Conservation (phyloP, 2,113 vertebrate species). For the Macrotus californicus region DNA sequence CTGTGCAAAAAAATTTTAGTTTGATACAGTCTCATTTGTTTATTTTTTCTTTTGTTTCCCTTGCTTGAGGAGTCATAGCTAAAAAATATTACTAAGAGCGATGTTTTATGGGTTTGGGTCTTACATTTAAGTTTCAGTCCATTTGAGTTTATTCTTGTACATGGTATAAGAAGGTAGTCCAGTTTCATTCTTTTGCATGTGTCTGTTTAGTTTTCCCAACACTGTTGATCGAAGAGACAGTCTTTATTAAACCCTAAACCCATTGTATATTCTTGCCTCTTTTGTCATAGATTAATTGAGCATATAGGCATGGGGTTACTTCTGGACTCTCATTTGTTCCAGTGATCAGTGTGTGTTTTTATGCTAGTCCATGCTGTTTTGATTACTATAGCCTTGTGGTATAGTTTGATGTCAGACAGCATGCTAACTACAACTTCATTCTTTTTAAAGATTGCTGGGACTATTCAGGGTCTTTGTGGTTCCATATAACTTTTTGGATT, state of each 20-base stretch:
- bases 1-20: neutral
- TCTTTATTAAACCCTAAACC: too few relatives aligned
- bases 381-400: neutral
- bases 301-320: neutral
- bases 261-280: neutral
- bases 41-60: neutral
- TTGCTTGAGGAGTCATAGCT: neutral
- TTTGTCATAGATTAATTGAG: neutral
- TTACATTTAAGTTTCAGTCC: neutral
- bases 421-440: neutral
- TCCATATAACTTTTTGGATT: neutral
- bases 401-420: neutral
- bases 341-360: neutral
- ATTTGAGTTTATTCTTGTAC: neutral
- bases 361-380: neutral
- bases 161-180: too few relatives aligned
- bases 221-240: neutral
- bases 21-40: neutral
- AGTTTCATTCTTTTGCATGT: neutral
- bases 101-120: neutral
- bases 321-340: neutral
- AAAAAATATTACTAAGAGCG: too few relatives aligned
- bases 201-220: neutral
- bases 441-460: neutral
- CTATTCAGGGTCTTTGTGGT: neutral